Conservation (phyloP, 2,888 invertebrate genomes). For the Kryphioiulus occultus region DNA sequence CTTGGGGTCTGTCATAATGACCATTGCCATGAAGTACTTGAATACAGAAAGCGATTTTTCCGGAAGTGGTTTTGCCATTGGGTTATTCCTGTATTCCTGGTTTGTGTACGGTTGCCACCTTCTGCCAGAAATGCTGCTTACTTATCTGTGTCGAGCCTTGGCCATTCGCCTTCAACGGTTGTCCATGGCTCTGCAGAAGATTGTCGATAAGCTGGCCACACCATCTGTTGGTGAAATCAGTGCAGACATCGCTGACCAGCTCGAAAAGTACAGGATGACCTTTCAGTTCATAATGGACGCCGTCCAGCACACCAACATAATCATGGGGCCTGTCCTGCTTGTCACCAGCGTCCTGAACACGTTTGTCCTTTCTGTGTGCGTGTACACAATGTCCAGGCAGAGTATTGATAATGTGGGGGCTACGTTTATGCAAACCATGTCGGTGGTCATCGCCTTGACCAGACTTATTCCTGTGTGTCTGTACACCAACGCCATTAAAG, state of each 20-base stretch:
- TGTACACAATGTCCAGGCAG: not conserved
- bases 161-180: not conserved
- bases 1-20: not conserved
- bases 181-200: not conserved
- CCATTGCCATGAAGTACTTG: not conserved
- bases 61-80: not conserved
- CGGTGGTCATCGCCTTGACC: not conserved
- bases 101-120: not conserved
- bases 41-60: not conserved
- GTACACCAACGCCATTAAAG: not conserved
- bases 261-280: not conserved
- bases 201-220: not conserved
- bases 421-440: not conserved
- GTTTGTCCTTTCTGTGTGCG: not conserved
- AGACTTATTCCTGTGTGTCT: not conserved
- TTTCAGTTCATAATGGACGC: conserved; percentile 30
- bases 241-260: not conserved
- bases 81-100: not conserved
- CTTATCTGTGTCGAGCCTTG: not conserved
- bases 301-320: not conserved
- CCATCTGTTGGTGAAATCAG: not conserved
- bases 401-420: not conserved
- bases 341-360: conserved; percentile 2
- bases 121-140: not conserved
- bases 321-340: not conserved